These are phyloP conservation scores for Antheraea assamensis DNA, from an alignment of 2,888 invertebrate genomes.

Conservation along the genomic window DNA sequence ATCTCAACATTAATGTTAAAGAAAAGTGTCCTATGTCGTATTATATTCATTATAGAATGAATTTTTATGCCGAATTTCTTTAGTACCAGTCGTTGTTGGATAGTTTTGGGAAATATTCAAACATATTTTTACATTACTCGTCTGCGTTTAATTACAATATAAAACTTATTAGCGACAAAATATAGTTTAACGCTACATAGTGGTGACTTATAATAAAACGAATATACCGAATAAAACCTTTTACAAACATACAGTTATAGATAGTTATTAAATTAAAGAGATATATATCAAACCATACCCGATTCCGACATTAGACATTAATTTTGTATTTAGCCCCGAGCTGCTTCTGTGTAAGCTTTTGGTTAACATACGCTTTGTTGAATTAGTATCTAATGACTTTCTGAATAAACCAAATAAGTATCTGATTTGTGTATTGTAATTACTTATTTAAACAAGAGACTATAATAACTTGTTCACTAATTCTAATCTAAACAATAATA, in stretches of 20 bases:
- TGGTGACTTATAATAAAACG: too few relatives aligned
- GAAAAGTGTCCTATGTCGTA: too few relatives aligned
- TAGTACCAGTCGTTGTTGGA: too few relatives aligned
- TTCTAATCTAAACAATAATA: too few relatives aligned
- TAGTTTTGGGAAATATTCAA: too few relatives aligned
- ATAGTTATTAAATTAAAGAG: neutral
- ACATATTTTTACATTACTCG: neutral
- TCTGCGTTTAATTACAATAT: too few relatives aligned
- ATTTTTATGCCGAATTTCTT: too few relatives aligned
- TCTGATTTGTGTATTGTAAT: neutral
- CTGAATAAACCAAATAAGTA: conserved; percentile 6
- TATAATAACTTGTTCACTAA: neutral
- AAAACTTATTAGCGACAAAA: too few relatives aligned
- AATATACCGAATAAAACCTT: too few relatives aligned
- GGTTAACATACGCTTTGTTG: conserved; percentile 1
- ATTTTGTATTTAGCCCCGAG: conserved; percentile 3
- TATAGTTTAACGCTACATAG: too few relatives aligned
- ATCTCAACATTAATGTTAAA: neutral
- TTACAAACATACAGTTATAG: too few relatives aligned
- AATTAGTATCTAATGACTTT: conserved; percentile 4
- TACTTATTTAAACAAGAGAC: conserved; percentile 2
- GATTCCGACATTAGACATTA: neutral
- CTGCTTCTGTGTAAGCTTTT: neutral
- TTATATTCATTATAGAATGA: too few relatives aligned
- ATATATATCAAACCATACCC: neutral